Evolutionary conservation across 2,113 vertebrate species (phyloP), one percentile per base, ranked within the genome.

Genomic region (Myrmophylax atrothorax): DNA sequence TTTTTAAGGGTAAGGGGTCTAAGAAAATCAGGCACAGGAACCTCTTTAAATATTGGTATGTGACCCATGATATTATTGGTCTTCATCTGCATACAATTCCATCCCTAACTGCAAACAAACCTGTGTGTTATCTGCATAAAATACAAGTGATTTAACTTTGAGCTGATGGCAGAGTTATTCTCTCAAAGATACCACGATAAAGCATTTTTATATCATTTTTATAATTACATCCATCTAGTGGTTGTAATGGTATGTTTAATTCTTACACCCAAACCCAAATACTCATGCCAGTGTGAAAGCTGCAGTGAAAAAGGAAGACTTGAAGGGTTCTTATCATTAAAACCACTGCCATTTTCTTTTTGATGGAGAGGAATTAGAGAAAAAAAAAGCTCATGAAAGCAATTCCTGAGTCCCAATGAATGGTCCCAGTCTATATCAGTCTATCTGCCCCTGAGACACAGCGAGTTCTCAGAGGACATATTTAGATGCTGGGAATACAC

Each of bases 401-500:
- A 75, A 20, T 55, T 52, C 68, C 84, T 33, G 66, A 86, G 69
- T 83, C 52, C 38, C 73, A 74, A 16, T 10, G 29, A 90, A 84
- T 15, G 29, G 72, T 60, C 59, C 59, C 10, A 0, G 44, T 73
- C 50, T 96, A 47, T 79, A 93, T 94, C 87, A 81, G 74, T 86
- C 67, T 66, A 28, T 92, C 49, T 83, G 81, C 75, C 75, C 81
- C 69, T 66, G 91, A 93, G 96, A 86, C 58, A 3, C 0, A 73
- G 80, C 5, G 8, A 87, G 90, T 96, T 95, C 94, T 96, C 97
- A 97, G 93, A 96, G 96, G 93, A 97, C 72, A 31, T 69, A 73
- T 95, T 93, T 95, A 91, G 96, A 95, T 91, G 93, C 91, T 97
- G 91, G 94, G 95, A 98, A 97, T 95, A 92, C 81, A 96, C 94